A percentile compares a stretch with the other conserved stretches of the same genome.
These are phyloP conservation scores for Pseudeuparius sepicola DNA, from an alignment of 2,888 invertebrate species.

Conservation along the genomic window DNA sequence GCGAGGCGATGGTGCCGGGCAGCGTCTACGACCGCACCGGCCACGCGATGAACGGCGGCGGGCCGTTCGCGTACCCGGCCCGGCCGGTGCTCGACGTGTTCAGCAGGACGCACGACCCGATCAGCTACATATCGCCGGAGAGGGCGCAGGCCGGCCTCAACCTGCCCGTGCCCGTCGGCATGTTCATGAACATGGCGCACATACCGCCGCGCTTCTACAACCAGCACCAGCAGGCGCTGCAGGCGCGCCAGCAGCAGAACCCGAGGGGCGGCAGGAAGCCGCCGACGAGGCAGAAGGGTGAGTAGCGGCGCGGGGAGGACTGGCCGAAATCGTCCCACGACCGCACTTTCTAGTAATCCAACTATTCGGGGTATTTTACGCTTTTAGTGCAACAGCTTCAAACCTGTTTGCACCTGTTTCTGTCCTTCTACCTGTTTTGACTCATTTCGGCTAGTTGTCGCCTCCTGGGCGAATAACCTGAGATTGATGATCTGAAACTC, in stretches of 20 bases:
- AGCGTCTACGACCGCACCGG: slow-evolving; percentile 68
- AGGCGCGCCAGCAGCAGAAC: slow-evolving; percentile 41
- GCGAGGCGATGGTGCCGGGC: slow-evolving; percentile 90
- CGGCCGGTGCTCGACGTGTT: too few species aligned
- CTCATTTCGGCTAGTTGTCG: too few species aligned
- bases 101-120: slow-evolving; percentile 82
- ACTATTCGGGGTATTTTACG: too few species aligned
- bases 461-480: too few species aligned
- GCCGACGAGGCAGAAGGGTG: slow-evolving; percentile 27
- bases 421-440: too few species aligned
- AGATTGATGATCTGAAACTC: too few species aligned
- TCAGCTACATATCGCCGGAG: slow-evolving; percentile 86
- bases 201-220: slow-evolving; percentile 68
- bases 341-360: too few species aligned
- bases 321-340: too few species aligned
- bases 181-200: slow-evolving; percentile 85
- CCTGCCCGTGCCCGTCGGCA: slow-evolving; percentile 86
- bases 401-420: too few species aligned
- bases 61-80: slow-evolving; percentile 15
- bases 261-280: slow-evolving; percentile 28
- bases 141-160: slow-evolving; percentile 66
- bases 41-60: slow-evolving; percentile 25
- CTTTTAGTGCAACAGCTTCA: too few species aligned
- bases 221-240: slow-evolving; percentile 59
- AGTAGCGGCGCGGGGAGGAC: neutral